Evolutionary conservation across 2,797 vertebrate genomes (phyloP), one percentile per base, ranked within the genome.

Genomic region (Falco naumanni): DNA sequence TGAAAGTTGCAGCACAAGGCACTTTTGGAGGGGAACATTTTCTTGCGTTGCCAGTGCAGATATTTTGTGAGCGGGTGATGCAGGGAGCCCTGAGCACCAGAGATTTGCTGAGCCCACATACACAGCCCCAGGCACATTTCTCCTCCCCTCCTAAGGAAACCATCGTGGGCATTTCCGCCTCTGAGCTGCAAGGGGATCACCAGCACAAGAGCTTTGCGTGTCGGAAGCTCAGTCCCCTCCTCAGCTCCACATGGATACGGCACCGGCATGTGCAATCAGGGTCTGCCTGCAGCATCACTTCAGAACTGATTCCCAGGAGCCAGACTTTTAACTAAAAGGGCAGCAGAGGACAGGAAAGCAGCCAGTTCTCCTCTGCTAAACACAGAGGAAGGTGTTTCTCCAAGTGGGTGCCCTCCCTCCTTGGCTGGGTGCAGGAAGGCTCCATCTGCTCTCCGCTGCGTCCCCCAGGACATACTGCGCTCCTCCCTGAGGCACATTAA

Each of bases 161-260:
- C 16, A 10, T 9, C 0, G 2, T 9, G 29, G 31, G 11, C 31
- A 37, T 59, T 89, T 87, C 47, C 76, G 61, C 4, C 45, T 61
- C 24, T 2, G 10, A 28, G 50, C 11, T 86, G 80, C 37, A 48
- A 20, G 26, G 47, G 34, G 29, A n/a, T 64, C 69, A 50, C 18
- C 63, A 41, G n/a, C 41, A 37, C 28, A 37, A n/a, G 14, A 53
- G 56, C 22, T 68, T 37, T 83, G 14, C 2, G 1, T 14, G 5
- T 11, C 53, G 56, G 33, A 74, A 70, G 28, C 61, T 21, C 2
- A 0, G 10, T 28, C 31, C 33, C 29, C 39, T 43, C 45, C 84
- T 72, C 37, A 33, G 60, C 51, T 70, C 41, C 0, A 0, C 25
- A 4, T 0, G 5, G 29, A 4, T 15, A 51, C 50, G 24, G 60